Conservation (phyloP, 1,140 invertebrate genomes). For the Patella vulgata region DNA sequence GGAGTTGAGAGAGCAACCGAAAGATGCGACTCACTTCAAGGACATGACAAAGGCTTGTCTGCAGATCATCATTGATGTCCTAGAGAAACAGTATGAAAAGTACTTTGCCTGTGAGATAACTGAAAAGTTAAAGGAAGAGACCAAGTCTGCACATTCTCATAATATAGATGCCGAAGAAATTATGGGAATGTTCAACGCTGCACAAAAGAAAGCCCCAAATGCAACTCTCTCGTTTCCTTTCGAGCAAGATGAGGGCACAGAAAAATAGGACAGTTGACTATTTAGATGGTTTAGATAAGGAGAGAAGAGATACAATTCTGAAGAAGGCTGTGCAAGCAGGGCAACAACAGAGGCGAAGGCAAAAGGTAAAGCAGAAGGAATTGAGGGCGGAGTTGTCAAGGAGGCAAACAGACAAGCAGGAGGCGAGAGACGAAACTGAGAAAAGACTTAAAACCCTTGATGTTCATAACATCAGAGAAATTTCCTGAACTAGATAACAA, state of each 20-base stretch:
- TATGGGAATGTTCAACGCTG: constrained; percentile 30
- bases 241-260: constrained; percentile 21
- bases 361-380: neutral
- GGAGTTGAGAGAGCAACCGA: neutral
- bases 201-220: constrained; percentile 14
- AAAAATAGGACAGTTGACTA: constrained; percentile 24
- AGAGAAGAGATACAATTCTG: constrained; percentile 3
- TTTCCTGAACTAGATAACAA: no score
- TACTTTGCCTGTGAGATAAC: constrained; percentile 21
- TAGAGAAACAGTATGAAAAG: constrained; percentile 22
- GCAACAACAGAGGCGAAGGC: constrained; percentile 1
- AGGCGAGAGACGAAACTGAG: neutral
- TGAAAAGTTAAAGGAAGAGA: constrained; percentile 15
- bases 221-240: constrained; percentile 23
- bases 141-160: constrained; percentile 16
- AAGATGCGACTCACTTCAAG: constrained; percentile 10
- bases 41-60: constrained; percentile 14
- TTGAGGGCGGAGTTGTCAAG: neutral
- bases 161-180: constrained; percentile 32
- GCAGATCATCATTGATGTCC: constrained; percentile 3
- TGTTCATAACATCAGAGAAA: no score
- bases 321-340: constrained; percentile 9
- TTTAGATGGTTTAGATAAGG: constrained; percentile 4
- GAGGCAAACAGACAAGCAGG: neutral
- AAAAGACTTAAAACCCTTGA: no score